phyloP scores from a whole-genome alignment of 2,888 invertebrate genomes.

The Drosophila mimica region DNA sequence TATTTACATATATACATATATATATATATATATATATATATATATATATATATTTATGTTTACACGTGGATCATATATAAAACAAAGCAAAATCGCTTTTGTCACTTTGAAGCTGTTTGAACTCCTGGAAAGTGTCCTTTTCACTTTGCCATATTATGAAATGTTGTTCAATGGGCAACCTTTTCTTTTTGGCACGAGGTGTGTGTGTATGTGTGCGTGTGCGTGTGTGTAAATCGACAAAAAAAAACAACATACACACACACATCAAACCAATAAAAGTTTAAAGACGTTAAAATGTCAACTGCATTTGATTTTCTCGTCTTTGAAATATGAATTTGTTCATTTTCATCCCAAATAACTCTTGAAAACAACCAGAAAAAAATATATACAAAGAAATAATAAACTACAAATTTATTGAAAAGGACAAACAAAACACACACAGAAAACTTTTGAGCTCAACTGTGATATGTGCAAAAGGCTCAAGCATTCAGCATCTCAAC shows the following conservation, averaged over 20 bases:
- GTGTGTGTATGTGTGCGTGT: background rate
- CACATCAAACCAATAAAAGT: constrained; percentile 66
- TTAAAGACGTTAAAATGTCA: constrained; percentile 77
- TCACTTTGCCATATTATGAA: constrained; percentile 59
- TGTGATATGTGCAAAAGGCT: constrained; percentile 27
- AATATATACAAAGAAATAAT: constrained; percentile 44
- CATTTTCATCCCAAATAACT: constrained; percentile 38
- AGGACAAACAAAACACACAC: constrained; percentile 21
- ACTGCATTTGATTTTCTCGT: constrained; percentile 64
- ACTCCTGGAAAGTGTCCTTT: constrained; percentile 68
- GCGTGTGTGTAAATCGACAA: constrained; percentile 38
- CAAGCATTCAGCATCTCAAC: constrained; percentile 36
- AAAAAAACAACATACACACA: constrained; percentile 1
- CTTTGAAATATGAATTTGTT: constrained; percentile 78
- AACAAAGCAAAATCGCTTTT: constrained; percentile 60
- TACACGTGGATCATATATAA: constrained; percentile 61
- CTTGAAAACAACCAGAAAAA: constrained; percentile 19
- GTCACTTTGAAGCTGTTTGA: constrained; percentile 72
- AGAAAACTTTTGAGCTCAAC: constrained; percentile 36
- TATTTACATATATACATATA: too few species aligned
- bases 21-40: background rate
- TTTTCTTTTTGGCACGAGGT: constrained; percentile 25
- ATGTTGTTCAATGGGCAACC: constrained; percentile 54
- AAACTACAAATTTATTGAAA: constrained; percentile 62
- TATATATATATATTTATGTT: constrained; percentile 8